A percentile compares a stretch with the other conserved stretches of the same genome.
Conservation (phyloP, 2,797 vertebrate genomes). For the Chromobotia macracanthus region DNA sequence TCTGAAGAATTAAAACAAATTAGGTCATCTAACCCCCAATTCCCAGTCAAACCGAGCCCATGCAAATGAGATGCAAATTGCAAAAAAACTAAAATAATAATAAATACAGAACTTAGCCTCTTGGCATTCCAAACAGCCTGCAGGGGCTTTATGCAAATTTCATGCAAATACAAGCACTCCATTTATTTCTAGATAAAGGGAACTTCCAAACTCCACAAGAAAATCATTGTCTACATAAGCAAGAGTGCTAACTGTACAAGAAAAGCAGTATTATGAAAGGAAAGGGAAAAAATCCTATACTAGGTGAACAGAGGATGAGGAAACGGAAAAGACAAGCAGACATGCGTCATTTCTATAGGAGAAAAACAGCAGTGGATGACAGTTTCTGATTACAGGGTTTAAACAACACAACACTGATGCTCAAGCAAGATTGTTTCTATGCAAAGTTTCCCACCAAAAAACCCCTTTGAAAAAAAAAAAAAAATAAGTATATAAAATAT, state of each 20-base stretch:
- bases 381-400: background rate
- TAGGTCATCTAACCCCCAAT: conserved; percentile 77
- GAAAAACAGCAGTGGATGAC: background rate
- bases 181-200: conserved; percentile 53
- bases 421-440: background rate
- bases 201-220: background rate
- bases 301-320: background rate
- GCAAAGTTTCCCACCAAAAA: background rate
- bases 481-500: no score
- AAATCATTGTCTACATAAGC: background rate
- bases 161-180: conserved; percentile 75
- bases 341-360: background rate
- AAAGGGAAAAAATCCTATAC: background rate
- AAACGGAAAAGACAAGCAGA: background rate
- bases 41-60: conserved; percentile 74
- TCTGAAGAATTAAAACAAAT: conserved; percentile 76
- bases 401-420: background rate
- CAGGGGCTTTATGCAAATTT: conserved; percentile 78
- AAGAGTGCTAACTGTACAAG: background rate
- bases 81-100: conserved; percentile 74
- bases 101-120: conserved; percentile 83
- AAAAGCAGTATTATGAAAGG: background rate
- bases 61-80: conserved; percentile 81
- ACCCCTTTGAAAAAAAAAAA: no score
- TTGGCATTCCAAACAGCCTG: conserved; percentile 77